Percentiles rank a stretch among this genome's conserved stretches.
Evolutionary conservation across 2,113 vertebrate genomes (phyloP).

Genomic region (Callorhinus ursinus): DNA sequence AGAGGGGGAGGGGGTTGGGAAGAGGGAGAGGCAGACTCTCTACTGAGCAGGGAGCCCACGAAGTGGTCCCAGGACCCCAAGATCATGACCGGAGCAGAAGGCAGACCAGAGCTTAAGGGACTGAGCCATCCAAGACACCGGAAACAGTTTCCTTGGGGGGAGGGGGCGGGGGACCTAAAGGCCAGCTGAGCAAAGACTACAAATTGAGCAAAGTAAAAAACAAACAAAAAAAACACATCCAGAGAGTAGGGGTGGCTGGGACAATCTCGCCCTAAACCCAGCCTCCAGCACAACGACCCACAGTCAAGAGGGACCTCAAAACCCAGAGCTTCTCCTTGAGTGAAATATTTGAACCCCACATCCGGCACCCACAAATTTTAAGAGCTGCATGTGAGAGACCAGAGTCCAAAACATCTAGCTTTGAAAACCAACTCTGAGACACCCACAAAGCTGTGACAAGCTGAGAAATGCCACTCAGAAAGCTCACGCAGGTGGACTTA

Average conservation of each 20-base stretch:
- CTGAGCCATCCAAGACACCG: neutral
- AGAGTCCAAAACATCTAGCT: neutral
- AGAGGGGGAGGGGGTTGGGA: too few relatives aligned
- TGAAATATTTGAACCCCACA: neutral
- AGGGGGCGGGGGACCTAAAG: neutral
- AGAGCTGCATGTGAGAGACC: neutral
- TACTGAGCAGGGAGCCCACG: neutral
- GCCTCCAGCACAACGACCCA: neutral
- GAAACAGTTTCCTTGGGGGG: neutral
- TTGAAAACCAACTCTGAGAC: neutral
- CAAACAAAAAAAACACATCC: neutral
- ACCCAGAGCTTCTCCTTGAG: neutral
- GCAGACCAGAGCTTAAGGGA: neutral
- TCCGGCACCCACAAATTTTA: neutral
- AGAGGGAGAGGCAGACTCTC: too few relatives aligned
- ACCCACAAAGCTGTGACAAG: neutral
- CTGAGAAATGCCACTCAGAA: neutral
- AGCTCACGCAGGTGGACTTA: neutral
- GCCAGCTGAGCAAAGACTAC: neutral
- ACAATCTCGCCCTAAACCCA: neutral
- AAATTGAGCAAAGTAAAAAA: neutral
- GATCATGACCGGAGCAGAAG: neutral
- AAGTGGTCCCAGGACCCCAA: neutral
- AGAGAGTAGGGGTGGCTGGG: neutral
- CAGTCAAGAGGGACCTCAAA: rapidly evolving